Evolutionary conservation across 2,888 invertebrate genomes (phyloP).

Genomic region (Macrophya alboannulata): DNA sequence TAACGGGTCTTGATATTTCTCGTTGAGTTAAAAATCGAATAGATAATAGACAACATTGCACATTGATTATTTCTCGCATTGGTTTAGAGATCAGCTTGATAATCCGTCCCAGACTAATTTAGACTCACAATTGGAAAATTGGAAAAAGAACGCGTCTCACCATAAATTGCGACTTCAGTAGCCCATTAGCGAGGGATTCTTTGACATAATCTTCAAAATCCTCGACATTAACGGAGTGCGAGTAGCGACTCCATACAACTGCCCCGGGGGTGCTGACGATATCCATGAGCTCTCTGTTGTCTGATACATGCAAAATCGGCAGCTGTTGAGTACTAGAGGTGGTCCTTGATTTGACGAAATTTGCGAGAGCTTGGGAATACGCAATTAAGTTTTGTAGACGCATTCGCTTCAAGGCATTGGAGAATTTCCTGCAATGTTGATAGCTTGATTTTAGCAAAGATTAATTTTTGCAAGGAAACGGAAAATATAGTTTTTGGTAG

Average conservation of each 20-base stretch:
- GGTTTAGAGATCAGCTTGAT: neutral
- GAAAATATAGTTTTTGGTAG: neutral
- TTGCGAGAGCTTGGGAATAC: neutral
- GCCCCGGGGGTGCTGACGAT: neutral
- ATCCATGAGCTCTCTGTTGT: neutral
- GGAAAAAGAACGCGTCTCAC: slow-evolving; percentile 64
- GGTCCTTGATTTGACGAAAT: neutral
- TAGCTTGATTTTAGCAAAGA: neutral
- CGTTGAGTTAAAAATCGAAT: no score
- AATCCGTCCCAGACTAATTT: neutral
- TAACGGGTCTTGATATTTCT: no score
- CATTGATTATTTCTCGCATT: no score
- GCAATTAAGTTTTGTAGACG: neutral
- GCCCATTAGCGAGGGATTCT: slow-evolving; percentile 72
- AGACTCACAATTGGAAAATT: neutral
- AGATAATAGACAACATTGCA: no score
- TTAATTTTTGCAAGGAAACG: neutral
- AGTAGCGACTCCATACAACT: neutral
- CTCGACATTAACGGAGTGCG: slow-evolving; percentile 61
- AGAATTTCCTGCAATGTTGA: slow-evolving; percentile 20
- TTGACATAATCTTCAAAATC: slow-evolving; percentile 79
- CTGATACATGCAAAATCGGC: no score
- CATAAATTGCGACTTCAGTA: slow-evolving; percentile 74
- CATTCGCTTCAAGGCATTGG: neutral
- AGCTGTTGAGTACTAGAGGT: neutral